Evolutionary conservation across 2,797 vertebrate species (phyloP).

Genomic region (Notolabrus celidotus): DNA sequence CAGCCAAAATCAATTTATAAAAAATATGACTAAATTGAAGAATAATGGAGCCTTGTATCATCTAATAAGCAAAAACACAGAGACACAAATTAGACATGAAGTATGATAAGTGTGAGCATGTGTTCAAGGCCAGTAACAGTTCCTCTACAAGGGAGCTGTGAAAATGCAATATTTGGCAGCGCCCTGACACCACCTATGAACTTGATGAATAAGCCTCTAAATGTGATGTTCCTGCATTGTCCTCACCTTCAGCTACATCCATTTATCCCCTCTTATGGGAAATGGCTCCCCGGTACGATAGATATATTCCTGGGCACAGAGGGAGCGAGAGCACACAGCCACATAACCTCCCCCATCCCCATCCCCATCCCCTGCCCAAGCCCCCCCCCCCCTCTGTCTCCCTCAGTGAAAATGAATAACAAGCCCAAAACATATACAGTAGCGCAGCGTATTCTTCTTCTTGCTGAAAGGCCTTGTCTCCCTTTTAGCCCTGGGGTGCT

Average conservation of each 20-base stretch:
- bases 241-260: slow-evolving; percentile 82
- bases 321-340: slow-evolving; percentile 52
- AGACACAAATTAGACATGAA: slow-evolving; percentile 51
- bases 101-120: slow-evolving; percentile 29
- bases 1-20: neutral
- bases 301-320: slow-evolving; percentile 65
- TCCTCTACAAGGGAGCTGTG: slow-evolving; percentile 48
- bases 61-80: slow-evolving; percentile 10
- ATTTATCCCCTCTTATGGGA: slow-evolving; percentile 84
- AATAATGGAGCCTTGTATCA: neutral
- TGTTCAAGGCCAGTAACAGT: slow-evolving; percentile 44
- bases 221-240: slow-evolving; percentile 83
- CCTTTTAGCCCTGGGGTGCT: slow-evolving; percentile 82
- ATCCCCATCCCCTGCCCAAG: too few relatives aligned
- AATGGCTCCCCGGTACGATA: slow-evolving; percentile 68
- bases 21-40: neutral
- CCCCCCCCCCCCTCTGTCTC: slow-evolving; percentile 15
- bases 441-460: slow-evolving; percentile 77
- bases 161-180: slow-evolving; percentile 76
- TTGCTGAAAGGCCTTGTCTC: slow-evolving; percentile 83
- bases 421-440: slow-evolving; percentile 75
- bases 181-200: slow-evolving; percentile 73
- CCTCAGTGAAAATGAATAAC: slow-evolving; percentile 82
- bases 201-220: slow-evolving; percentile 85
- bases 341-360: slow-evolving; percentile 49